These are phyloP conservation scores for Ceratina calcarata DNA, from an alignment of 1,140 invertebrate genomes.

Conservation along the genomic window DNA sequence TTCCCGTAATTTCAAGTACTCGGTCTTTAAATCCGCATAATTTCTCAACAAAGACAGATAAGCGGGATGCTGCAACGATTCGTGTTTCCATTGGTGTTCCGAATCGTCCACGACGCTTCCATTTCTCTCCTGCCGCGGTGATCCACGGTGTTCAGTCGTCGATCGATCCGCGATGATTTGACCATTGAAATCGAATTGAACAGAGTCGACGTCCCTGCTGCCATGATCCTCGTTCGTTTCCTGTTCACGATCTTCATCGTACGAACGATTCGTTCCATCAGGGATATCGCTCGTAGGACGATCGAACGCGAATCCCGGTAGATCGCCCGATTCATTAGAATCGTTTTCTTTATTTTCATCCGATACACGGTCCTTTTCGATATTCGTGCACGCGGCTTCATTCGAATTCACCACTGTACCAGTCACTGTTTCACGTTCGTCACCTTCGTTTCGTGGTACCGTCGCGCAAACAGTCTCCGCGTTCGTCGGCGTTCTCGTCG, in stretches of 20 bases:
- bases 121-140: slow-evolving; percentile 1
- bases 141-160: not conserved
- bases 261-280: too few relatives aligned
- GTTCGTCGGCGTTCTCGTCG: too few relatives aligned
- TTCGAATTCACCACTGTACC: not conserved
- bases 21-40: slow-evolving; percentile 65
- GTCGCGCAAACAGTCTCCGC: too few relatives aligned
- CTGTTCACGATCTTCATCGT: too few relatives aligned
- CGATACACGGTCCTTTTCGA: slow-evolving; percentile 7
- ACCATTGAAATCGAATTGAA: not conserved
- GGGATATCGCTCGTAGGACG: too few relatives aligned
- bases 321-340: not conserved
- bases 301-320: too few relatives aligned
- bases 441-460: not conserved
- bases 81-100: slow-evolving; percentile 25
- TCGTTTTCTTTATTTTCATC: not conserved
- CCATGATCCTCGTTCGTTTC: not conserved
- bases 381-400: not conserved
- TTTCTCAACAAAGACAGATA: slow-evolving; percentile 65
- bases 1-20: slow-evolving; percentile 66
- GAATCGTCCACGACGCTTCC: not conserved
- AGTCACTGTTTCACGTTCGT: not conserved
- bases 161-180: not conserved
- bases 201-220: too few relatives aligned
- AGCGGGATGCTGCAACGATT: slow-evolving; percentile 46